phyloP scores from a whole-genome alignment of 1,140 invertebrate genomes.

The Cydia strobilella region DNA sequence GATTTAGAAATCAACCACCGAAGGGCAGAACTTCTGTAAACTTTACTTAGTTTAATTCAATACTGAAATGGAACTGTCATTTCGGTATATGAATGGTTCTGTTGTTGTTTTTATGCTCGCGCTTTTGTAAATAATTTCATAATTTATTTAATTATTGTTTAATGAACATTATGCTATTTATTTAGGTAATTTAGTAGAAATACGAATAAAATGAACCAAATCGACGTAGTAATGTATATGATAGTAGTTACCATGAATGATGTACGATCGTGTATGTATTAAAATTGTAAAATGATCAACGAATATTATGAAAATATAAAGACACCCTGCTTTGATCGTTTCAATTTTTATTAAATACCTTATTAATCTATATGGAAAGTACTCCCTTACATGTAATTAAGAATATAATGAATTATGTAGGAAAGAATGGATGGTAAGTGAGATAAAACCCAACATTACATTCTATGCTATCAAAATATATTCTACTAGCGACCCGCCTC shows the following conservation, averaged over 20 bases:
- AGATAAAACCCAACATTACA: too few relatives aligned
- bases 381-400: too few relatives aligned
- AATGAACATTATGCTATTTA: constrained; percentile 44
- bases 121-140: constrained; percentile 67
- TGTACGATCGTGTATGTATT: constrained; percentile 34
- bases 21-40: constrained; percentile 15
- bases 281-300: constrained; percentile 34
- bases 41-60: constrained; percentile 9
- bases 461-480: too few relatives aligned
- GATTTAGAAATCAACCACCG: constrained; percentile 17
- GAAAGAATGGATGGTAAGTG: too few relatives aligned
- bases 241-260: constrained; percentile 58
- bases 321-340: constrained; percentile 41
- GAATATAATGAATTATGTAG: too few relatives aligned
- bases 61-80: neutral
- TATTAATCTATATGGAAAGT: too few relatives aligned
- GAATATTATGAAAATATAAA: constrained; percentile 36
- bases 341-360: constrained; percentile 36
- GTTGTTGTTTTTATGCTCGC: constrained; percentile 38
- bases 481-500: too few relatives aligned
- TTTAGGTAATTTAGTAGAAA: constrained; percentile 42
- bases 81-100: neutral
- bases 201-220: constrained; percentile 27
- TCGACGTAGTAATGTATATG: constrained; percentile 25
- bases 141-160: constrained; percentile 33